phyloP scores from a whole-genome alignment of 2,797 vertebrate species.

The Melanogrammus aeglefinus region DNA sequence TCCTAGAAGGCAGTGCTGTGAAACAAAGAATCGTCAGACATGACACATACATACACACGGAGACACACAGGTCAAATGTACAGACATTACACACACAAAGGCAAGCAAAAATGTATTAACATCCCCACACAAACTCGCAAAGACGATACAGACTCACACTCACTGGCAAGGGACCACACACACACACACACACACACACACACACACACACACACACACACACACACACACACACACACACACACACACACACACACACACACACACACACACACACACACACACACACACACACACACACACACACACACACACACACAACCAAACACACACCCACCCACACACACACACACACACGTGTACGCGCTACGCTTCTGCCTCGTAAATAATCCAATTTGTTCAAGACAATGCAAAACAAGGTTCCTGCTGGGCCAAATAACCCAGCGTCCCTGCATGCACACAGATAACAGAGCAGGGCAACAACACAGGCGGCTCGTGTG shows the following conservation, averaged over 20 bases:
- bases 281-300: too few species aligned
- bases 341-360: neutral
- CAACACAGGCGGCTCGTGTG: neutral
- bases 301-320: too few species aligned
- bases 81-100: too few species aligned
- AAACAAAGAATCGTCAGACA: too few species aligned
- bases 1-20: too few species aligned
- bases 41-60: too few species aligned
- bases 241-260: neutral
- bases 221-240: neutral
- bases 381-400: constrained; percentile 1
- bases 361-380: neutral
- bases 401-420: neutral
- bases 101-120: too few species aligned
- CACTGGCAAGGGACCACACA: too few species aligned
- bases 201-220: neutral
- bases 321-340: too few species aligned
- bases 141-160: too few species aligned
- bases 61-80: too few species aligned
- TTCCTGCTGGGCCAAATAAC: neutral
- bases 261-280: neutral
- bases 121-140: too few species aligned
- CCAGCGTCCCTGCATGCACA: neutral
- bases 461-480: neutral
- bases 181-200: neutral